A percentile compares a stretch with the other conserved stretches of the same genome.
These are phyloP conservation scores for Lepidonotus clava DNA, from an alignment of 2,888 invertebrate species.

Conservation along the genomic window DNA sequence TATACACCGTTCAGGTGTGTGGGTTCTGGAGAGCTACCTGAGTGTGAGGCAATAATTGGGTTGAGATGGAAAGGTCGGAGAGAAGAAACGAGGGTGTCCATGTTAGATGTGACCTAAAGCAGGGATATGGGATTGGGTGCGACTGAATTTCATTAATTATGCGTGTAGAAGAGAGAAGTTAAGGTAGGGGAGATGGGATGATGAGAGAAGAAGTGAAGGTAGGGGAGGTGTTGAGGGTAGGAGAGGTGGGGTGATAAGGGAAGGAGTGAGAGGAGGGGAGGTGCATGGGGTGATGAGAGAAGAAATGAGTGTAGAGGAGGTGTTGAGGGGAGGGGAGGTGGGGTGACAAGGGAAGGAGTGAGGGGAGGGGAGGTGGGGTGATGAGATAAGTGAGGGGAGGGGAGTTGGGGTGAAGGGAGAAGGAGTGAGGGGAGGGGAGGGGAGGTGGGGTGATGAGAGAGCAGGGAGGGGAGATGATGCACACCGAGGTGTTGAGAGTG, in stretches of 20 bases:
- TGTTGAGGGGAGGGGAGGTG: not conserved
- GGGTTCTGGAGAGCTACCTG: too few species aligned
- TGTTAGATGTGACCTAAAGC: conserved; percentile 5
- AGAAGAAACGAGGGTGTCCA: too few species aligned
- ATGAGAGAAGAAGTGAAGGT: not conserved
- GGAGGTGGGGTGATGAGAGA: not conserved
- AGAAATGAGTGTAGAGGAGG: not conserved
- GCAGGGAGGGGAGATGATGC: not conserved
- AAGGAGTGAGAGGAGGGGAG: not conserved
- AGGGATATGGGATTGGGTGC: not conserved
- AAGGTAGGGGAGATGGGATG: not conserved
- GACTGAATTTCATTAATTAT: conserved; percentile 2
- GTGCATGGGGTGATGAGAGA: not conserved
- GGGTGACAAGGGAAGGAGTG: not conserved
- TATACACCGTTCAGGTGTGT: too few species aligned
- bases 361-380: not conserved
- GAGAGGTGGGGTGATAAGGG: not conserved
- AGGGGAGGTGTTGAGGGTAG: not conserved
- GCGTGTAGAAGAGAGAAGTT: not conserved
- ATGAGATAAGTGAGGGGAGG: not conserved
- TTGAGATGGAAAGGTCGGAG: too few species aligned
- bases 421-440: not conserved
- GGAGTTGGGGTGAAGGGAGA: not conserved
- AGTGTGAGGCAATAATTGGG: too few species aligned
- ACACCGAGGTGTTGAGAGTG: too few species aligned